Percentiles rank a stretch among this genome's conserved stretches.
Evolutionary conservation across 2,888 invertebrate genomes (phyloP).

Genomic region (Bombylius discolor): DNA sequence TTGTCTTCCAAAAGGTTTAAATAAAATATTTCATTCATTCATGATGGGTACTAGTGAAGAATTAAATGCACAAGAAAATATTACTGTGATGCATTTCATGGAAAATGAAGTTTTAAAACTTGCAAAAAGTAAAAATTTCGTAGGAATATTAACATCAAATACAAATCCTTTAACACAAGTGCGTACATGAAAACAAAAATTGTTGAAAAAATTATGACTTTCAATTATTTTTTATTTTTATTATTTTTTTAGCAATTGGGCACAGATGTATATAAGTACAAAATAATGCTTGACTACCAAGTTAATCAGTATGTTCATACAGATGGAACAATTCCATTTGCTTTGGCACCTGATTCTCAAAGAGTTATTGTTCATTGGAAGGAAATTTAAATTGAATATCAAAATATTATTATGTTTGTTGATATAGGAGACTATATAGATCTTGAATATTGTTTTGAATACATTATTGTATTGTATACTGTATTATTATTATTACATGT

Average conservation of each 20-base stretch:
- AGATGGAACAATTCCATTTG: constrained; percentile 62
- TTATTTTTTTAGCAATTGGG: constrained; percentile 58
- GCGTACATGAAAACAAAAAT: constrained; percentile 15
- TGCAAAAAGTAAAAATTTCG: constrained; percentile 51
- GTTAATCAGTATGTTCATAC: constrained; percentile 62
- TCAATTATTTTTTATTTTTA: background rate
- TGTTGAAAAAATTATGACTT: background rate
- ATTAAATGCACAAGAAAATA: constrained; percentile 58
- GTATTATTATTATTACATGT: too few species aligned
- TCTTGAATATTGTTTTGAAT: background rate
- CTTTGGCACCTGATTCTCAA: constrained; percentile 61
- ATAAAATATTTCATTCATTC: constrained; percentile 66
- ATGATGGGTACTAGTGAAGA: constrained; percentile 72
- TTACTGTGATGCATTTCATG: constrained; percentile 63
- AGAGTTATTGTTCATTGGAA: constrained; percentile 71
- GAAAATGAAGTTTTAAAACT: constrained; percentile 59
- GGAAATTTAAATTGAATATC: background rate
- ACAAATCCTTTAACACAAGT: constrained; percentile 82
- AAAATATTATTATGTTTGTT: background rate
- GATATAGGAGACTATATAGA: background rate
- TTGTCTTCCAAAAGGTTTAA: constrained; percentile 48
- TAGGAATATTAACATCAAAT: constrained; percentile 73
- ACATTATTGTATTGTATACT: too few species aligned
- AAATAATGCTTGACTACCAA: constrained; percentile 63
- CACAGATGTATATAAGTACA: constrained; percentile 62